Evolutionary conservation across 1,140 invertebrate genomes (phyloP).

Genomic region (Drosophila mauritiana): DNA sequence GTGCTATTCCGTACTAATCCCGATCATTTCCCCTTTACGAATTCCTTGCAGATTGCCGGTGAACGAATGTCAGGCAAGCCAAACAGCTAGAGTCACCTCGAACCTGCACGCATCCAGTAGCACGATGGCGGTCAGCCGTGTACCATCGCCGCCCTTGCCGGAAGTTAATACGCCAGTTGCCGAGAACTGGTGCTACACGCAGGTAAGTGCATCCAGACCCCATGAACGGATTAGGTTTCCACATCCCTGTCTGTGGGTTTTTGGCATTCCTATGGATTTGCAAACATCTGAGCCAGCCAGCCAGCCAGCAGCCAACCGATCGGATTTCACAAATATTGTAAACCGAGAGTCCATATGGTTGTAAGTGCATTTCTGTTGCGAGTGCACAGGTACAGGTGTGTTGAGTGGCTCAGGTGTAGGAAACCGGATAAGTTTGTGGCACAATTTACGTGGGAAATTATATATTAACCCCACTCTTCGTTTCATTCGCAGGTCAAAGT

Average conservation of each 20-base stretch:
- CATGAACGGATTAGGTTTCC: slow-evolving; percentile 55
- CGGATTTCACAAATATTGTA: slow-evolving; percentile 57
- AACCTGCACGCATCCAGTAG: slow-evolving; percentile 89
- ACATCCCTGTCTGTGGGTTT: slow-evolving; percentile 35
- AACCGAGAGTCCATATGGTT: slow-evolving; percentile 62
- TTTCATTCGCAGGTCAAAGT: slow-evolving; percentile 94
- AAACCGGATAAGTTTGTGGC: slow-evolving; percentile 27
- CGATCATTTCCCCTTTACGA: background rate
- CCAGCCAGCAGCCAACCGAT: slow-evolving; percentile 14
- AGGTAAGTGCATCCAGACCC: slow-evolving; percentile 87
- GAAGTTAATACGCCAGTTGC: slow-evolving; percentile 97
- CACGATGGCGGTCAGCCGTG: slow-evolving; percentile 95
- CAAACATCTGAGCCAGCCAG: slow-evolving; percentile 19
- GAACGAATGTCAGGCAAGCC: slow-evolving; percentile 93
- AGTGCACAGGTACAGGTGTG: slow-evolving; percentile 38
- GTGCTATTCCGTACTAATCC: slow-evolving; percentile 28
- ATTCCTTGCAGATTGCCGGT: slow-evolving; percentile 89
- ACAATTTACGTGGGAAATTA: background rate
- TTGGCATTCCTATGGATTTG: slow-evolving; percentile 74
- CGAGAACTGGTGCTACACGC: slow-evolving; percentile 98
- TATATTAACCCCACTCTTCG: background rate
- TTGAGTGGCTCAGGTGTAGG: slow-evolving; percentile 14
- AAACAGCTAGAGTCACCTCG: slow-evolving; percentile 92
- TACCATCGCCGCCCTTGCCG: slow-evolving; percentile 94
- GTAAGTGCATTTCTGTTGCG: slow-evolving; percentile 70